Evolutionary conservation across 1,140 invertebrate species (phyloP).

Genomic region (Trichonephila inaurata): DNA sequence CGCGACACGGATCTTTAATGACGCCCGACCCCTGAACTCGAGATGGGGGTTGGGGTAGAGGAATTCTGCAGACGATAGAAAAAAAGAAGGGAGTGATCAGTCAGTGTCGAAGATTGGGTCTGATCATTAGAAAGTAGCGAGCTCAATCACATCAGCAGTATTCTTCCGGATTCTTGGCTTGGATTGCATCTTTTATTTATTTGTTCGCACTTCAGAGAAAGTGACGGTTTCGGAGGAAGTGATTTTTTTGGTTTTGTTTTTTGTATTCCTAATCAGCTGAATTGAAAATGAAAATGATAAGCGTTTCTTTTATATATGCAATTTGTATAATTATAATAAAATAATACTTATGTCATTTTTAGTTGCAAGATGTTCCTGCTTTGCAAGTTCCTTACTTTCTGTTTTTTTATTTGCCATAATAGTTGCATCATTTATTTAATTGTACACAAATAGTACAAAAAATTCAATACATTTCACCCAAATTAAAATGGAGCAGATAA

Average conservation of each 20-base stretch:
- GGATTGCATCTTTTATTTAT: constrained; percentile 57
- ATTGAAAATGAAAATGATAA: neutral
- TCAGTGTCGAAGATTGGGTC: constrained; percentile 72
- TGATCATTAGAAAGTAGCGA: constrained; percentile 61
- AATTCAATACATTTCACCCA: too few species aligned
- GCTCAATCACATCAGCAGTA: constrained; percentile 34
- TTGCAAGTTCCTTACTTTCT: too few species aligned
- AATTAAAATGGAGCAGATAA: too few species aligned
- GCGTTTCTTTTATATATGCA: neutral
- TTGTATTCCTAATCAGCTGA: neutral
- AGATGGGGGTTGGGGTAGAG: neutral
- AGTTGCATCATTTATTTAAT: too few species aligned
- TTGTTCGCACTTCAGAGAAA: neutral
- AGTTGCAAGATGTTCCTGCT: too few species aligned
- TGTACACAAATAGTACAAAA: too few species aligned
- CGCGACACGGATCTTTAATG: constrained; percentile 68
- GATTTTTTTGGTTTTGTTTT: neutral
- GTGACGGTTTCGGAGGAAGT: neutral
- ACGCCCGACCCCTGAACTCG: constrained; percentile 56
- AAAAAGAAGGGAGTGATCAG: constrained; percentile 51
- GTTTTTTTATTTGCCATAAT: too few species aligned
- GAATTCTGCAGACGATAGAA: constrained; percentile 15
- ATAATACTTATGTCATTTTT: neutral
- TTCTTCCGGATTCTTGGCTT: neutral
- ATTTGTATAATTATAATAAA: neutral